Percentiles rank a stretch among this genome's conserved stretches.
Conservation (phyloP, 2,888 invertebrate species). For the Caenorhabditis sp. region DNA sequence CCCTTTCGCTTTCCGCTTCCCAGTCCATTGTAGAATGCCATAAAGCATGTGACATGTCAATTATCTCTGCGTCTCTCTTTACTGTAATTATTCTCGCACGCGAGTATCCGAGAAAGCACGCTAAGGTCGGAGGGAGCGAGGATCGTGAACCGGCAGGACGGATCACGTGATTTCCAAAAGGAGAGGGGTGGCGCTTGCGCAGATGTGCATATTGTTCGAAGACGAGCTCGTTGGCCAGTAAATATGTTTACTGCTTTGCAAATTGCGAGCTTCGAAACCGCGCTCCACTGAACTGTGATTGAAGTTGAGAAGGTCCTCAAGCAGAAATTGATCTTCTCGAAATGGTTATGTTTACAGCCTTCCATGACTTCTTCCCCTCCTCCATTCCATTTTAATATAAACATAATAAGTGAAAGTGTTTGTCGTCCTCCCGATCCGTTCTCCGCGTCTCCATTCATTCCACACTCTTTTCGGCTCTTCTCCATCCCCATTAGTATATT, state of each 20-base stretch:
- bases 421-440: constrained; percentile 24
- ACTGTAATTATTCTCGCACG: constrained; percentile 36
- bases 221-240: neutral
- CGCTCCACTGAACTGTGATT: too few relatives aligned
- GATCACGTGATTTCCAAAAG: constrained; percentile 29
- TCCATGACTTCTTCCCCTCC: constrained; percentile 34
- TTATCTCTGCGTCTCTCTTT: constrained; percentile 41
- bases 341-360: constrained; percentile 30
- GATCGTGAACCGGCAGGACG: constrained; percentile 14
- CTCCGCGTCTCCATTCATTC: constrained; percentile 26
- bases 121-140: neutral
- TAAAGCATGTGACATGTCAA: constrained; percentile 52
- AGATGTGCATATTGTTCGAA: constrained; percentile 44
- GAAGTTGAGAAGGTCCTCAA: too few relatives aligned
- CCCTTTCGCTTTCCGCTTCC: neutral
- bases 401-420: constrained; percentile 44
- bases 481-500: constrained; percentile 28
- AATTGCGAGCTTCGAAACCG: too few relatives aligned
- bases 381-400: constrained; percentile 37
- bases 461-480: constrained; percentile 12
- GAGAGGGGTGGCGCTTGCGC: neutral
- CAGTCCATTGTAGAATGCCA: constrained; percentile 45
- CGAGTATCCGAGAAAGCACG: constrained; percentile 1
- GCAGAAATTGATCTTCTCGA: neutral
- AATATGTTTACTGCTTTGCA: constrained; percentile 21